These are phyloP conservation scores for Diarsia brunnea DNA, from an alignment of 2,888 invertebrate species.

Conservation along the genomic window DNA sequence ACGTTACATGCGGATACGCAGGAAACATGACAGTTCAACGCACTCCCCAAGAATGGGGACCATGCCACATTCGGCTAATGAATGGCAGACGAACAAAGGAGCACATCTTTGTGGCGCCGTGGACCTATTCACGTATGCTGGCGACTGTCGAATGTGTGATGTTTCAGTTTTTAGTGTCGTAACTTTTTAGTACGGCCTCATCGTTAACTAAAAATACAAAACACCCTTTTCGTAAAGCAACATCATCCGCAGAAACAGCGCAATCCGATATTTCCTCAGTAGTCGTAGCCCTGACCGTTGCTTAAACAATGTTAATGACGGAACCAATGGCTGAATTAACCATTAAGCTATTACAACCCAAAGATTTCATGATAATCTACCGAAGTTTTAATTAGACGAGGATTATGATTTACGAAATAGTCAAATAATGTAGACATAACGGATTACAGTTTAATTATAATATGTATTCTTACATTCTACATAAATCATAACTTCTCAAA, in stretches of 20 bases:
- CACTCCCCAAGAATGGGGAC: constrained; percentile 85
- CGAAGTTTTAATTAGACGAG: constrained; percentile 22
- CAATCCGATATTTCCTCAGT: constrained; percentile 64
- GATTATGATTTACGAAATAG: constrained; percentile 42
- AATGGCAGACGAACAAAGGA: constrained; percentile 87
- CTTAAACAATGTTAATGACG: constrained; percentile 45
- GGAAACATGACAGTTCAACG: constrained; percentile 87
- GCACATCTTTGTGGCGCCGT: constrained; percentile 76
- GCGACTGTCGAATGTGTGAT: constrained; percentile 68
- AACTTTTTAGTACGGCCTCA: constrained; percentile 62
- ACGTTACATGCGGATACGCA: constrained; percentile 82
- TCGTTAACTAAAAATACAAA: constrained; percentile 61
- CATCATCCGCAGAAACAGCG: constrained; percentile 44
- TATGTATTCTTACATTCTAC: constrained; percentile 19
- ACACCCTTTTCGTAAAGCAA: constrained; percentile 37
- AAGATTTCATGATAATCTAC: constrained; percentile 47
- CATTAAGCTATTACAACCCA: constrained; percentile 59
- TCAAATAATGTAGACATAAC: constrained; percentile 16
- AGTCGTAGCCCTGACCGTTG: constrained; percentile 73
- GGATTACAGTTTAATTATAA: neutral
- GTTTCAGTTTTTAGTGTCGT: constrained; percentile 67
- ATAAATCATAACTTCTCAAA: constrained; percentile 14
- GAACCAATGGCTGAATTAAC: constrained; percentile 72
- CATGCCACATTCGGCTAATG: constrained; percentile 87
- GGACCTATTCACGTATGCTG: constrained; percentile 77